Evolutionary conservation across 2,888 invertebrate genomes (phyloP).

Genomic region (Hymenopus coronatus): DNA sequence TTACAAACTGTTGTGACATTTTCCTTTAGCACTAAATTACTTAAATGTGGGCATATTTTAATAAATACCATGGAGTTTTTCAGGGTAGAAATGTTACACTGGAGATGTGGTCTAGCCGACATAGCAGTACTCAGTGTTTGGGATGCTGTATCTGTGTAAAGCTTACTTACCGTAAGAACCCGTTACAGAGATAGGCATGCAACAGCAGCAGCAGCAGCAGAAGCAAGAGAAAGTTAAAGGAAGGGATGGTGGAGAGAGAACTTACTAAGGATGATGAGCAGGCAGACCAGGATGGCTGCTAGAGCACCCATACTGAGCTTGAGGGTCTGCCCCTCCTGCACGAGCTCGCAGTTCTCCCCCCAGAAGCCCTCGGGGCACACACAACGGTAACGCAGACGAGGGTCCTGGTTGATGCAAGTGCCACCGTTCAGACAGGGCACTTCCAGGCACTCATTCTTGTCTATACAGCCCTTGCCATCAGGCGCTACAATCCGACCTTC

Average conservation of each 20-base stretch:
- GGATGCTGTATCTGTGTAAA: not conserved
- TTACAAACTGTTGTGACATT: no score
- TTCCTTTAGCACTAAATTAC: no score
- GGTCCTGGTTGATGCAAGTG: conserved; percentile 88
- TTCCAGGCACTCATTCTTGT: conserved; percentile 94
- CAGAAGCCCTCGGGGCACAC: conserved; percentile 89
- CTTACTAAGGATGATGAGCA: conserved; percentile 96
- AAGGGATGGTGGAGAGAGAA: conserved; percentile 39
- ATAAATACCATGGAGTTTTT: no score
- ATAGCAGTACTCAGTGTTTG: not conserved
- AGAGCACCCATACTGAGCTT: conserved; percentile 96
- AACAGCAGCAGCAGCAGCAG: not conserved
- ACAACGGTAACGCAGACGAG: conserved; percentile 80
- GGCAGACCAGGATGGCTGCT: conserved; percentile 95
- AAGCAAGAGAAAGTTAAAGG: not conserved
- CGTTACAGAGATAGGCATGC: not conserved
- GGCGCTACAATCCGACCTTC: conserved; percentile 88
- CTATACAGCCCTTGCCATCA: conserved; percentile 86
- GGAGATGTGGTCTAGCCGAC: no score
- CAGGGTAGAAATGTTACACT: no score
- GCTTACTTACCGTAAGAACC: not conserved
- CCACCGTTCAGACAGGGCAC: conserved; percentile 92
- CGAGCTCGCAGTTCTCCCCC: conserved; percentile 92
- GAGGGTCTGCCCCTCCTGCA: conserved; percentile 90
- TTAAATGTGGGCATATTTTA: no score